phyloP scores from a whole-genome alignment of 2,113 vertebrate species.

The Periophthalmodon schlosseri region DNA sequence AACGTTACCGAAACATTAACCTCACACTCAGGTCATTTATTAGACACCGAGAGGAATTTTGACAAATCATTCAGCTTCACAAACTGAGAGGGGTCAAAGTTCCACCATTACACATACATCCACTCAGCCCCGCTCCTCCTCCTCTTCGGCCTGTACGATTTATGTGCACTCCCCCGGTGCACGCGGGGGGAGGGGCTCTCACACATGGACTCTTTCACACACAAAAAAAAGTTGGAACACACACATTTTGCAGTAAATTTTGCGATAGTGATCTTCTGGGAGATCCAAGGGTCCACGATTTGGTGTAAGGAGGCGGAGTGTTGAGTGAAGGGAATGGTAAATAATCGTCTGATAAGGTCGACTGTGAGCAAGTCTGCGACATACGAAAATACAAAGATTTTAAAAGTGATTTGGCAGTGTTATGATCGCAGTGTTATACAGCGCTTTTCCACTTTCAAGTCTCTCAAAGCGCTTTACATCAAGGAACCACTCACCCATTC shows the following conservation, averaged over 20 bases:
- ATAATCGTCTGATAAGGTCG: conserved; percentile 66
- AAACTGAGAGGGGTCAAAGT: conserved; percentile 95
- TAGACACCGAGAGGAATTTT: conserved; percentile 85
- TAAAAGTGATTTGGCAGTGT: conserved; percentile 13
- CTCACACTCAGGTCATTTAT: conserved; percentile 86
- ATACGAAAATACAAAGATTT: conserved; percentile 40
- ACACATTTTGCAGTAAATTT: conserved; percentile 74
- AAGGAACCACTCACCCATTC: too few relatives aligned
- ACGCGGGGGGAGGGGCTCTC: conserved; percentile 54
- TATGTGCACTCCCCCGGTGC: conserved; percentile 85
- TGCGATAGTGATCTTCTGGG: conserved; percentile 51
- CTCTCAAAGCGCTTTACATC: too few relatives aligned
- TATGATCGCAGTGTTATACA: not conserved
- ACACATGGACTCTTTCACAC: conserved; percentile 66
- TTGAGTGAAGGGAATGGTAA: conserved; percentile 65
- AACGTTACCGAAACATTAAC: conserved; percentile 82
- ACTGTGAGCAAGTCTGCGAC: conserved; percentile 52
- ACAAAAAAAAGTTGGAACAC: conserved; percentile 55
- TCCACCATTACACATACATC: conserved; percentile 95
- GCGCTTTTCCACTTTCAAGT: too few relatives aligned
- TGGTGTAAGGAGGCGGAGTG: conserved; percentile 41
- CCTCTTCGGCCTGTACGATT: conserved; percentile 83
- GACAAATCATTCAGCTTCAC: conserved; percentile 95
- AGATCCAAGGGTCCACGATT: conserved; percentile 57
- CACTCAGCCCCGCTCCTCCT: conserved; percentile 78